Conservation (phyloP, 1,140 invertebrate species). For the Homalodisca vitripennis region DNA sequence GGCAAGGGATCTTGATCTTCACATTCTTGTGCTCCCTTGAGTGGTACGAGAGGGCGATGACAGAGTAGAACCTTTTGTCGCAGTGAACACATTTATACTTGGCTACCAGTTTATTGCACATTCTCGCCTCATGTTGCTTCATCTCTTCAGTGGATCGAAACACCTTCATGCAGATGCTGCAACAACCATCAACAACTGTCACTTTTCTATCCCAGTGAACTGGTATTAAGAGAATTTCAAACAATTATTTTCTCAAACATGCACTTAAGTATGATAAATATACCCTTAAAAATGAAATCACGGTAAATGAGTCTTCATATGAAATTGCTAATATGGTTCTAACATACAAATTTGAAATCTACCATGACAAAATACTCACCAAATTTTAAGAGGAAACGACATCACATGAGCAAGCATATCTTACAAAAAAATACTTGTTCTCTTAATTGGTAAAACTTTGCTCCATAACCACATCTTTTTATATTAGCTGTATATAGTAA, state of each 20-base stretch:
- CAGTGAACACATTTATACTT: not conserved
- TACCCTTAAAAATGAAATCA: not conserved
- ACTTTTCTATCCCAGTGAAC: not conserved
- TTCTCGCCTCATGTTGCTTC: not conserved
- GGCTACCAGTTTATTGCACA: not conserved
- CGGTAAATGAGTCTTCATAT: no score
- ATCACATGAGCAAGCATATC: no score
- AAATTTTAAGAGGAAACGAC: no score
- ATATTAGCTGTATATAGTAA: no score
- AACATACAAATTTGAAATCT: no score
- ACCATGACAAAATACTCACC: no score
- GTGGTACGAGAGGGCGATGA: not conserved
- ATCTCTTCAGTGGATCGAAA: not conserved
- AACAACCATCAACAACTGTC: not conserved
- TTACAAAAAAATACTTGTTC: no score
- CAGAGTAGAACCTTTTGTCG: slow-evolving; percentile 3
- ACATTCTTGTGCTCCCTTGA: not conserved
- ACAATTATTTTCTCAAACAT: not conserved
- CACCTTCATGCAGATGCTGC: slow-evolving; percentile 12
- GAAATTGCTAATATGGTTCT: no score
- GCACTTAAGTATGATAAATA: not conserved
- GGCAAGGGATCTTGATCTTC: not conserved
- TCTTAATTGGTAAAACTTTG: no score
- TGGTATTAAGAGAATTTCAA: no score
- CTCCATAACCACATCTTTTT: no score